phyloP scores from a whole-genome alignment of 2,113 vertebrate species.

The Holacanthus passer region DNA sequence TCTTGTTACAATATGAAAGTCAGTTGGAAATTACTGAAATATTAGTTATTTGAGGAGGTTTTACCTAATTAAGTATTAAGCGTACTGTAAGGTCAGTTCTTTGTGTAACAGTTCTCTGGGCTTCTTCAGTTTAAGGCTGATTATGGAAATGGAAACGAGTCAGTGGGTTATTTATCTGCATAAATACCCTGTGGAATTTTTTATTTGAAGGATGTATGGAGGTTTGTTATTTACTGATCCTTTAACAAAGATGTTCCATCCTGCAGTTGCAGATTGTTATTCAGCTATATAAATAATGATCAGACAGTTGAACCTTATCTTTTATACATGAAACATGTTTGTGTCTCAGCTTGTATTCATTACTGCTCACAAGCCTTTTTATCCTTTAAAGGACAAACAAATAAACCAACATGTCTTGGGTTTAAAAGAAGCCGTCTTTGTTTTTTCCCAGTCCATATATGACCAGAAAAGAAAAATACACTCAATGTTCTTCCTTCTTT shows the following conservation, averaged over 20 bases:
- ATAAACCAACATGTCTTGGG: background rate
- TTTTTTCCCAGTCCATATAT: background rate
- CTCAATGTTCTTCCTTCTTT: slow-evolving; percentile 3
- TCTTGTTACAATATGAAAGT: background rate
- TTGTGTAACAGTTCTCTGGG: background rate
- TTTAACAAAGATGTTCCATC: background rate
- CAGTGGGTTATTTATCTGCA: background rate
- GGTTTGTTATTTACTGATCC: background rate
- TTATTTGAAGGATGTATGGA: background rate
- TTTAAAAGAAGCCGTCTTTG: background rate
- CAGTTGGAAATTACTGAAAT: background rate
- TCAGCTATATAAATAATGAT: background rate
- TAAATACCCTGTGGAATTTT: background rate
- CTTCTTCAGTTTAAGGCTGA: background rate
- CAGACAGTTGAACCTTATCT: background rate
- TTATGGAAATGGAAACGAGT: background rate
- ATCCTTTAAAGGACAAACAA: background rate
- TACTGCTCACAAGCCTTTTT: background rate
- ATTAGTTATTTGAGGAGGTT: background rate
- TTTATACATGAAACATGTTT: background rate
- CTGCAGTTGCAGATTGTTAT: background rate
- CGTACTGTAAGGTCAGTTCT: background rate
- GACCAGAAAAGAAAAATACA: background rate
- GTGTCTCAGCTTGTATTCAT: background rate
- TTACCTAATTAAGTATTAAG: background rate